phyloP scores from a whole-genome alignment of 2,113 vertebrate genomes.

The Pterocles gutturalis region DNA sequence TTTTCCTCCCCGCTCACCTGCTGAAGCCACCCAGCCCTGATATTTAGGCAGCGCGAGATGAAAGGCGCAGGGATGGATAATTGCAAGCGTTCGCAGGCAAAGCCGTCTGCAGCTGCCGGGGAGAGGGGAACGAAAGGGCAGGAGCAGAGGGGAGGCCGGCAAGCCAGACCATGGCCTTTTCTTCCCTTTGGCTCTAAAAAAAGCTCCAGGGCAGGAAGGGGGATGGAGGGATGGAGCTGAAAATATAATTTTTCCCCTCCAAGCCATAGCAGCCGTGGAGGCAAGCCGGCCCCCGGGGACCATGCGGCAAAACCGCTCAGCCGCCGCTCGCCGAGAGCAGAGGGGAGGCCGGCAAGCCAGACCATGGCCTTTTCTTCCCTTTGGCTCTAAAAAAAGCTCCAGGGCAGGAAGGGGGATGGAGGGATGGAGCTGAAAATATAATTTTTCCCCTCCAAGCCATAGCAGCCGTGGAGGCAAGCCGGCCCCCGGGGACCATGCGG shows the following conservation, averaged over 20 bases:
- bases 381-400: constrained; percentile 24
- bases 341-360: neutral
- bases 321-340: neutral
- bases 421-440: constrained; percentile 59
- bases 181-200: constrained; percentile 28
- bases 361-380: neutral
- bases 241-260: constrained; percentile 60
- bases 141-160: neutral
- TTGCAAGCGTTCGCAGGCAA: accelerated
- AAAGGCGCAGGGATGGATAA: neutral
- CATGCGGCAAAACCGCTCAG: neutral
- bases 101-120: neutral
- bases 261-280: neutral
- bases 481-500: constrained; percentile 8
- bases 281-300: constrained; percentile 28
- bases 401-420: neutral
- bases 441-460: constrained; percentile 55
- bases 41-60: neutral
- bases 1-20: neutral
- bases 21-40: accelerated
- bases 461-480: neutral
- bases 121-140: neutral
- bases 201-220: neutral
- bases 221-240: constrained; percentile 49
- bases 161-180: neutral